A percentile compares a stretch with the other conserved stretches of the same genome.
phyloP scores from a whole-genome alignment of 2,888 invertebrate genomes.

The Sycophila texana region DNA sequence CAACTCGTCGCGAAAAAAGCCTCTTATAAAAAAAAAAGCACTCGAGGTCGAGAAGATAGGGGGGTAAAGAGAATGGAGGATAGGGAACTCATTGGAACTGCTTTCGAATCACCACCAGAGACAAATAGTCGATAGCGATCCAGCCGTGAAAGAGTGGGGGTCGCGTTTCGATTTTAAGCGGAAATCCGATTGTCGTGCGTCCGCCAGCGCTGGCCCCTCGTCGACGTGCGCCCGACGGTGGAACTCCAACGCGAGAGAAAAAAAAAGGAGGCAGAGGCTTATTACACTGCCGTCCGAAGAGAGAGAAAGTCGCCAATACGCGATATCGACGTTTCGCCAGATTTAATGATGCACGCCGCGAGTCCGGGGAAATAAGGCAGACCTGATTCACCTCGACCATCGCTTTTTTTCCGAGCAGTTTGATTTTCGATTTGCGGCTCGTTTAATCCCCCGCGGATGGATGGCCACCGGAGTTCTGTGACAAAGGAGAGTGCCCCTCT shows the following conservation, averaged over 20 bases:
- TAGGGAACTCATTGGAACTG: background rate
- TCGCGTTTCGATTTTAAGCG: slow-evolving; percentile 45
- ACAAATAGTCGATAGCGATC: slow-evolving; percentile 41
- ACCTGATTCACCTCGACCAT: background rate
- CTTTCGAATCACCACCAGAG: slow-evolving; percentile 34
- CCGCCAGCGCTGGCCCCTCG: no score
- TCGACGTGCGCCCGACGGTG: background rate
- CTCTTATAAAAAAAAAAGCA: no score
- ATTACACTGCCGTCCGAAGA: slow-evolving; percentile 21
- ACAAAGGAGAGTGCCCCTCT: background rate
- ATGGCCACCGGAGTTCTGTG: background rate
- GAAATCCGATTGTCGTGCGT: slow-evolving; percentile 38
- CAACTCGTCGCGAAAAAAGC: no score
- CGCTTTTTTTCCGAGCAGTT: background rate
- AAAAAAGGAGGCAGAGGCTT: slow-evolving; percentile 5
- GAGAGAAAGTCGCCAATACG: background rate
- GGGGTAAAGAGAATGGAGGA: no score
- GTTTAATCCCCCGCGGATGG: background rate
- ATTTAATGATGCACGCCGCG: slow-evolving; percentile 19
- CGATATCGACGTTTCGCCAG: slow-evolving; percentile 21
- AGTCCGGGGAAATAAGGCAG: no score
- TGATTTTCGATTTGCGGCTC: slow-evolving; percentile 34
- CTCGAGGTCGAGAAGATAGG: no score
- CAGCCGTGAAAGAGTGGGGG: slow-evolving; percentile 9
- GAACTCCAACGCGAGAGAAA: slow-evolving; percentile 1